Evolutionary conservation across 2,888 invertebrate species (phyloP).

Genomic region (Halictus ligatus): DNA sequence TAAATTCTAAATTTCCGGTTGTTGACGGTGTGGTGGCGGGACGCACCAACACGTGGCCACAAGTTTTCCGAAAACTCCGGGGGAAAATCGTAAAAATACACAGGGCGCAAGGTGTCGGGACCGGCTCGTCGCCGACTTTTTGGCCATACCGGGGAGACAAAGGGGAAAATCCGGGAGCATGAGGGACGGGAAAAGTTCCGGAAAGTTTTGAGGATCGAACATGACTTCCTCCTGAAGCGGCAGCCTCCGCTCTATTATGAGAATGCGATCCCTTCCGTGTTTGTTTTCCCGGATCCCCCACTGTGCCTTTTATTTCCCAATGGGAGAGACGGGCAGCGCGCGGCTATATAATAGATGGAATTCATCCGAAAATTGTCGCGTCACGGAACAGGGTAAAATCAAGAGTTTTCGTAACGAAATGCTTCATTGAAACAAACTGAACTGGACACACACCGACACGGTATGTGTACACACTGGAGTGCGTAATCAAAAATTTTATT

Average conservation of each 20-base stretch:
- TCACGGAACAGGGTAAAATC: not conserved
- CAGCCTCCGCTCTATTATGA: conserved; percentile 65
- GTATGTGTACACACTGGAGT: not conserved
- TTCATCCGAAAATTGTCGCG: no score
- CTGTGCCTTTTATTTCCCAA: conserved; percentile 11
- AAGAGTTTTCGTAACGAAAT: not conserved
- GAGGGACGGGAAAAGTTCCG: conserved; percentile 47
- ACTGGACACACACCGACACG: not conserved
- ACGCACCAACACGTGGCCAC: conserved; percentile 26
- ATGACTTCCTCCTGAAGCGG: conserved; percentile 67
- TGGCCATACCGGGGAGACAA: conserved; percentile 17
- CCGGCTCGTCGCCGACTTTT: conserved; percentile 20
- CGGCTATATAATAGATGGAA: not conserved
- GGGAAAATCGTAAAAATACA: conserved; percentile 50
- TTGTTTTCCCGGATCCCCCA: conserved; percentile 65
- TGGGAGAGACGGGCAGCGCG: not conserved
- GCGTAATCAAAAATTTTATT: not conserved
- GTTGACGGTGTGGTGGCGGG: not conserved
- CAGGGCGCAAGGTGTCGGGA: conserved; percentile 42
- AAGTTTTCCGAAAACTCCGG: conserved; percentile 44
- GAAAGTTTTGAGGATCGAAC: conserved; percentile 70
- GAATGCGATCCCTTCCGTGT: conserved; percentile 60
- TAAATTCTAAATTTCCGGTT: conserved; percentile 45
- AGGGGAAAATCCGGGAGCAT: conserved; percentile 30
- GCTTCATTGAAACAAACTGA: not conserved